These are phyloP conservation scores for Cyprinodon brontotheroides DNA, from an alignment of 2,113 vertebrate species.

Conservation along the genomic window DNA sequence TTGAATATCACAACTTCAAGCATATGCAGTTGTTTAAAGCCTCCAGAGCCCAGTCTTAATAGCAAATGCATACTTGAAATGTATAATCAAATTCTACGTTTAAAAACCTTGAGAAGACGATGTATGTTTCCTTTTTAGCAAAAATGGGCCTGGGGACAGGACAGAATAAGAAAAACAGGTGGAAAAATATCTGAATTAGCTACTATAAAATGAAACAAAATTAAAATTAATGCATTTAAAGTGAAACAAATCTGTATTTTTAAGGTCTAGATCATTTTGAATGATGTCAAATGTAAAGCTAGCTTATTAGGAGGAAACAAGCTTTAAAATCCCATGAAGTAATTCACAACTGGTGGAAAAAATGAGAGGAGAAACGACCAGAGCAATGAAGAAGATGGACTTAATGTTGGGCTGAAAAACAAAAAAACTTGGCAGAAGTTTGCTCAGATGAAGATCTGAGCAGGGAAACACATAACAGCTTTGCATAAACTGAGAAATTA, in stretches of 20 bases:
- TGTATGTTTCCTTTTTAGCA: background rate
- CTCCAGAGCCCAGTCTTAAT: background rate
- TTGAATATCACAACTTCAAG: background rate
- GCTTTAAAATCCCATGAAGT: background rate
- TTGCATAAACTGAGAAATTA: background rate
- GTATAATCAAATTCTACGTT: too few relatives aligned
- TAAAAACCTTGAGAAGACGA: background rate
- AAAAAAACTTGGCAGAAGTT: background rate
- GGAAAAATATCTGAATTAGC: background rate
- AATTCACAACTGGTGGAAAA: background rate
- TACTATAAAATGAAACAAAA: too few relatives aligned
- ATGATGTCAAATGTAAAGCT: too few relatives aligned
- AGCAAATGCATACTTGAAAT: background rate
- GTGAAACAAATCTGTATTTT: too few relatives aligned
- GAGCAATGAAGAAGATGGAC: background rate
- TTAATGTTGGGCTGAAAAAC: background rate
- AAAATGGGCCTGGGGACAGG: background rate
- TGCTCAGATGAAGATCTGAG: background rate
- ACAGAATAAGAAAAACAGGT: background rate
- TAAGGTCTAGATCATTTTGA: too few relatives aligned
- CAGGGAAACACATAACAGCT: background rate
- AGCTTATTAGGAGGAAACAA: too few relatives aligned
- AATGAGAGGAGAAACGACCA: background rate
- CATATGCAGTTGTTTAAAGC: background rate
- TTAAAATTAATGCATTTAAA: too few relatives aligned